Evolutionary conservation across 2,888 invertebrate genomes (phyloP), one percentile per base, ranked within the genome.

Genomic region (Netelia inedita): DNA sequence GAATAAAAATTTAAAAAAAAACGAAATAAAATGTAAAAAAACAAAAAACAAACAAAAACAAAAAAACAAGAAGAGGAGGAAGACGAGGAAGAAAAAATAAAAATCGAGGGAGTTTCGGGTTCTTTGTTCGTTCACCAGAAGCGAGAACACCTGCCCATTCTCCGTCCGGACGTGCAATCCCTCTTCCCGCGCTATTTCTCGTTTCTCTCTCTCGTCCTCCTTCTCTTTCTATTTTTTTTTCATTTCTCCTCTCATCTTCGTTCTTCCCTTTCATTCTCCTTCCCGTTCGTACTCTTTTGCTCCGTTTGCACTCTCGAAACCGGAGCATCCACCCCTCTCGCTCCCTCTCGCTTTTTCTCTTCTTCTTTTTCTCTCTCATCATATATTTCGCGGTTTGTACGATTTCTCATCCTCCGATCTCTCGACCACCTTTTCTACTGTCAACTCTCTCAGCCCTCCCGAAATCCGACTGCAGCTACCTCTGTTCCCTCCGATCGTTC

Each of bases 121-220:
- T 86, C 88, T 90, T 90, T 91, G 89, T 91, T 87, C 85, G 87
- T 41, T 63, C 78, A 85, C 82, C 84, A 88, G 87, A 83, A 85
- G 87, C 88, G 74, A 73, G 85, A 88, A 88, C 91, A 91, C 91
- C 91, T 91, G 91, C 90, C 85, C 87, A 84, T 82, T 84, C 85
- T 87, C 87, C 85, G 87, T 75, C 75, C 80, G 79, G 82, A 68
- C 78, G 79, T 78, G 86, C 89, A 88, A 89, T 89, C 87, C 85
- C 86, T 86, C 66, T 41, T 66, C n/a, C 57, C 8, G 3, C 21
- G 19, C 10, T 16, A 10, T 21, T n/a, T 21, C 19, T 57, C 57
- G 9, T 14, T 57, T 57, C 57, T 23, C 11, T 23, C 66, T 63
- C 71, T 46, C 46, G 11, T 61, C 46, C 72, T 11, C 72, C 57